Evolutionary conservation across 2,113 vertebrate genomes (phyloP), one percentile per base, ranked within the genome.

Genomic region (Bubo blakistoni): DNA sequence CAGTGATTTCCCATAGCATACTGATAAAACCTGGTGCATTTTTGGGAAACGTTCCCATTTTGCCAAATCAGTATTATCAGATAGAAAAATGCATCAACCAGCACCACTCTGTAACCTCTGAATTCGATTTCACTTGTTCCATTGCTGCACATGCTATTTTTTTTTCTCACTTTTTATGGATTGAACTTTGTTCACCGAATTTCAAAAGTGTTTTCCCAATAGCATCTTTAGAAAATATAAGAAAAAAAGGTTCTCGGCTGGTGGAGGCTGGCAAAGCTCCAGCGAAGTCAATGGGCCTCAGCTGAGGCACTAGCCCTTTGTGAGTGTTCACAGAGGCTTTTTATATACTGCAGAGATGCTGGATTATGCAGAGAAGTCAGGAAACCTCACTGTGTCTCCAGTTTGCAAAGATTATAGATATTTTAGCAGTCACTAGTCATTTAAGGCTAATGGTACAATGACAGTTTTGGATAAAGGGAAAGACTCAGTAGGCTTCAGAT

Each of bases 301-400:
- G 94, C 89, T 93, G 95, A 93, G 81, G 93, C 95, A 62, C 89
- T 95, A 69, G 92, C 81, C 89, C 91, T 97, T 96, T 95, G 97
- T 97, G 86, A 92, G 89, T 1, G 59, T 7, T 94, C 88, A 94
- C 96, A 97, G 94, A 96, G 92, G 87, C 94, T 95, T 97, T 97
- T 96, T 97, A 86, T 96, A 30, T 13, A 27, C 92, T 90, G 92
- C 90, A 81, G 96, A 86, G 79, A 81, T 52, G 79, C 81, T 62
- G 93, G 63, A 47, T 51, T 78, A 36, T 63, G 74, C 93, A 74
- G 67, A 86, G 61, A 34, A 92, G 65, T 59, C 82, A 59, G 93
- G 44, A 92, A 97, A 79, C 59, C 40, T 83, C 88, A 2, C 30
- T 46, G 74, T 29, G 46, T 10, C 85, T 88, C 51, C 85, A 86